A percentile compares a stretch with the other conserved stretches of the same genome.
Evolutionary conservation across 1,140 invertebrate species (phyloP).

Genomic region (Streblospio benedicti): DNA sequence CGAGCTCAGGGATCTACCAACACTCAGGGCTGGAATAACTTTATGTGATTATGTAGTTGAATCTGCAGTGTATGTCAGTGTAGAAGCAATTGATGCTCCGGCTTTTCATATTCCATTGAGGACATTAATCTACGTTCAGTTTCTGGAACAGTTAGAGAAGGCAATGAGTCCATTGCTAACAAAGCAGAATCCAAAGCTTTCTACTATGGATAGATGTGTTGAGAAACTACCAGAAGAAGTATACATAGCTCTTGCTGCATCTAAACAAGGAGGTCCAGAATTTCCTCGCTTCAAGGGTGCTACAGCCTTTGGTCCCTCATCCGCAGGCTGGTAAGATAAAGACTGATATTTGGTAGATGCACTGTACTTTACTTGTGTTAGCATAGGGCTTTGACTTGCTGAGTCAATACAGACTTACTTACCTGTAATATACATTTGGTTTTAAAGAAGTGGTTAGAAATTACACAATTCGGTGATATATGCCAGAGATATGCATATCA

Average conservation of each 20-base stretch:
- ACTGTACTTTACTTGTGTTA: no score
- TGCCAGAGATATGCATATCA: no score
- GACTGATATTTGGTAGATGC: no score
- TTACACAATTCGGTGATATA: no score
- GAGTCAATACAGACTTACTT: no score
- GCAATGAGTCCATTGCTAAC: slow-evolving; percentile 10
- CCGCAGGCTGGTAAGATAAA: no score
- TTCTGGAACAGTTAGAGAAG: slow-evolving; percentile 9
- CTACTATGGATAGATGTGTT: slow-evolving; percentile 14
- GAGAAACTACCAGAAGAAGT: slow-evolving; percentile 9
- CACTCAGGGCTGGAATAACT: neutral
- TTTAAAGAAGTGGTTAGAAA: no score
- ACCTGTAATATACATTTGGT: no score
- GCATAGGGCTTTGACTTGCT: no score
- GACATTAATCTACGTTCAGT: slow-evolving; percentile 11
- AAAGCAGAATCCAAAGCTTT: slow-evolving; percentile 8
- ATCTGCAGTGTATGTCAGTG: slow-evolving; percentile 11
- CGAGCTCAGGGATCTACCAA: neutral
- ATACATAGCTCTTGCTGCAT: slow-evolving; percentile 1
- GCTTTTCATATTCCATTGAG: slow-evolving; percentile 15
- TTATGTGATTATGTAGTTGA: slow-evolving; percentile 8
- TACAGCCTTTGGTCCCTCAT: no score
- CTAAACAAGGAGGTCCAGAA: no score
- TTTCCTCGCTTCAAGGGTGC: no score
- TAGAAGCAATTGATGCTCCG: slow-evolving; percentile 10